phyloP scores from a whole-genome alignment of 1,140 invertebrate species.

The Brachionus sp. region DNA sequence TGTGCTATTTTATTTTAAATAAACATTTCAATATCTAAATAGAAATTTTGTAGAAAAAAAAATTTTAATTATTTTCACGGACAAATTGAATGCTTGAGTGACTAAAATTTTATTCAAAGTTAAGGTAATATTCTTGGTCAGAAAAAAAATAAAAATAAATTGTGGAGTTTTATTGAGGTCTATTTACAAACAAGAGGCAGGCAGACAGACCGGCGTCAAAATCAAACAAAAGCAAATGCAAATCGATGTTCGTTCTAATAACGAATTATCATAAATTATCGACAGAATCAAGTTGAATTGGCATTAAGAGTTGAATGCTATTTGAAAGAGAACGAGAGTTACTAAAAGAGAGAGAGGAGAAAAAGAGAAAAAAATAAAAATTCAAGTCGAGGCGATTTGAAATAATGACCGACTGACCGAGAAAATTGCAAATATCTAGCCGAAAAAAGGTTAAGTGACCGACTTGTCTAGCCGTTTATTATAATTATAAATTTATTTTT shows the following conservation, averaged over 20 bases:
- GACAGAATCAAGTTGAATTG: slow-evolving; percentile 34
- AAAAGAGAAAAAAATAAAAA: slow-evolving; percentile 3
- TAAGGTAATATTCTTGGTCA: slow-evolving; percentile 9
- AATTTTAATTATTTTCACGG: neutral
- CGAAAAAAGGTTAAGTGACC: slow-evolving; percentile 38
- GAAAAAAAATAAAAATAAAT: neutral
- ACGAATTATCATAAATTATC: slow-evolving; percentile 41
- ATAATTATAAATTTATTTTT: slow-evolving; percentile 43
- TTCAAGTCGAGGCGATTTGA: slow-evolving; percentile 42
- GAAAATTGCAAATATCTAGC: slow-evolving; percentile 26
- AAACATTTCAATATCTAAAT: neutral
- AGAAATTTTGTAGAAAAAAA: neutral
- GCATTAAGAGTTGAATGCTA: slow-evolving; percentile 8
- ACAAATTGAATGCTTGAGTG: slow-evolving; percentile 10
- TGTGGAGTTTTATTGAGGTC: neutral
- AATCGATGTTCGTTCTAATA: slow-evolving; percentile 17
- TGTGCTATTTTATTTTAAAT: neutral
- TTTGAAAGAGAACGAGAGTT: neutral
- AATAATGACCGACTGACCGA: slow-evolving; percentile 43
- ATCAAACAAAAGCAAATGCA: neutral
- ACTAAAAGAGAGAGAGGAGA: neutral
- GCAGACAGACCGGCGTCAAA: slow-evolving; percentile 35
- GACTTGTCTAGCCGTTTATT: slow-evolving; percentile 42
- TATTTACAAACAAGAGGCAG: slow-evolving; percentile 34
- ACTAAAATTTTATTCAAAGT: neutral